Evolutionary conservation across 2,797 vertebrate species (phyloP), one percentile per base, ranked within the genome.

Genomic region (Rhodeus uyekii): DNA sequence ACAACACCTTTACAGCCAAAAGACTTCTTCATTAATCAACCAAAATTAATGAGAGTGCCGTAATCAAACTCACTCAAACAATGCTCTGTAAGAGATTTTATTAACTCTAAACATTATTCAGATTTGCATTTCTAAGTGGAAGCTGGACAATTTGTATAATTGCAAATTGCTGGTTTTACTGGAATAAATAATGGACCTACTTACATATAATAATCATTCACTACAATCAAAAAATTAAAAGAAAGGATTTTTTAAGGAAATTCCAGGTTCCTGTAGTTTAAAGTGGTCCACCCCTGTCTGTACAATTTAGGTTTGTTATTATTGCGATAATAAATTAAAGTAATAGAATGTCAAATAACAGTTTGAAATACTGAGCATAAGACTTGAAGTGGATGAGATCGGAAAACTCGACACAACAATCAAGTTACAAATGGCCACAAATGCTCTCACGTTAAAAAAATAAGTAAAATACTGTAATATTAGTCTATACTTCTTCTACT

Each of bases 1-100:
- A 80, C 85, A 89, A 90, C 90, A 89, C 90, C 88, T 89, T 90
- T 90, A 75, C 89, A 89, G 90, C 90, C 78, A 58, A 63, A 76
- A 85, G 69, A 88, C 85, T 83, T 91, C 87, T 90, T 90, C 92
- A 93, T 93, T 92, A 92, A 93, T 92, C 92, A 91, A 86, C 42
- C 83, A 81, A 87, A 83, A 87, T 90, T 92, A 93, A 92, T 91
- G 89, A 91, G 89, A 89, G 90, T 85, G 82, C 87, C 79, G 78
- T 18, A 42, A 74, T 74, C 58, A 75, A 75, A 65, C 55, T 71
- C 65, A 80, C 77, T 84, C 72, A 75, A 84, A 81, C 80, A 78
- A 84, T 68, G 38, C 50, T 77, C 50, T 69, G 34, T 50, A 76
- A 53, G 69, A 76, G n/a, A 46, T 38, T 83, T 86, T 84, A 86